Evolutionary conservation across 2,888 invertebrate genomes (phyloP), one percentile per base, ranked within the genome.

Genomic region (Tenthredo amoena): DNA sequence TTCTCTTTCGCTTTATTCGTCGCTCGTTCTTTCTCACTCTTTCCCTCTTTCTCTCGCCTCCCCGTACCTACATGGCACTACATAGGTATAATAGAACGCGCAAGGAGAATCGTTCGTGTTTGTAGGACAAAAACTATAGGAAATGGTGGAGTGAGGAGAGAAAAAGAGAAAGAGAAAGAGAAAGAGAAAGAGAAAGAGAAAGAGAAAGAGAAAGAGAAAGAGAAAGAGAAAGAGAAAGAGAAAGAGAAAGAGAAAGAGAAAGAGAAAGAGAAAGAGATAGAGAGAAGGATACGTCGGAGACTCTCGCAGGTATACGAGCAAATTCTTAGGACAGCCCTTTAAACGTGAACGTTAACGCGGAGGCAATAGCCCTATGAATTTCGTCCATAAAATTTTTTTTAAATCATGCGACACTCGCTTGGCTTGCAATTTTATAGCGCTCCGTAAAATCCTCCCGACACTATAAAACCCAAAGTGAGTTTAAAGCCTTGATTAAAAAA

Each of bases 101-200:
- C 37, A 26, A 77, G 71, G 68, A 85, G 85, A 79, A 85, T 72
- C 85, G 71, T 65, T 47, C 86, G 74, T 87, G 84, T 86, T 87
- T 85, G 86, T 84, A 85, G 87, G 88, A 90, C 88, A 89, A 90
- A 90, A 90, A 90, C 88, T 89, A 87, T 88, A 88, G 87, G 47
- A 74, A 74, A 74, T 43, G n/a, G 72, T 74, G 21, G 43, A 26
- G 18, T n/a, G 15, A 74, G 26, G 55, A 47, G 18, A 12, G 18
- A 21, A 21, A 47, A 74, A 37, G 37, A 37, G 77, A 47, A 40
- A 31, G n/a, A 37, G 50, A 72, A 58, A 34, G 50, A 58, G 37
- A 68, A 0, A 71, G 81, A 72, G 84, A 74, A 18, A 43, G n/a
- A 37, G 50, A 72, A 58, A 34, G 50, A 58, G 37, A 68, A 0